Evolutionary conservation across 2,113 vertebrate species (phyloP), one percentile per base, ranked within the genome.

Genomic region (Upupa epops): DNA sequence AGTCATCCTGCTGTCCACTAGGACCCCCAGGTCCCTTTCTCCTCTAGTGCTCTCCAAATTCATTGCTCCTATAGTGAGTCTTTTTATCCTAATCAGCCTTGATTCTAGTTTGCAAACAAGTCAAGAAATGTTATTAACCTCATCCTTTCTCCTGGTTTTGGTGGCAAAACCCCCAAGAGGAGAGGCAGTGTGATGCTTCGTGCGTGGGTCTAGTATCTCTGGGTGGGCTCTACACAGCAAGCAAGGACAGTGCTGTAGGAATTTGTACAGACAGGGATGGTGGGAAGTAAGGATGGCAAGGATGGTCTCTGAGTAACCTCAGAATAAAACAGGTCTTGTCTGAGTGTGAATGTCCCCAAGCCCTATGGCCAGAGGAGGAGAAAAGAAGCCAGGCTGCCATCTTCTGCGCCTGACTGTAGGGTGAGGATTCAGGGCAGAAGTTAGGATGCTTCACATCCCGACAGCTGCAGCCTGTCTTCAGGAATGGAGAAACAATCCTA

Each of bases 391-490:
- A 75, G 34, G 8, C n/a, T 63, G 19, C 19, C 72, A 64, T 16
- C 29, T 63, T 32, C 40, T 71, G 8, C 26, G 32, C 36, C 51
- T 85, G 56, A n/a, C 29, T 0, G 1, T 16, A 37, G 61, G 36
- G 51, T 18, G 17, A 72, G 81, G 66, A 82, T 86, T 72, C 20
- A 61, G 61, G 63, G 77, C 32, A 94, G 58, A 40, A 90, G 32
- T 69, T 25, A 42, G 36, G 84, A 61, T 70, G 32, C 78, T 73
- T 91, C 78, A 69, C 68, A 61, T 82, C 89, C 72, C 9, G 5
- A 82, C 89, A 96, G 91, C 94, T 96, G 95, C 56, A 85, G 12
- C 8, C 10, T 85, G 75, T 94, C 91, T 92, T 42, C 71, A 83
- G 89, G 68, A 89, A 69, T 91, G 83, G 82, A 89, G 87, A 85